Conservation (phyloP, 2,888 invertebrate genomes). For the Poecilus cupreus region DNA sequence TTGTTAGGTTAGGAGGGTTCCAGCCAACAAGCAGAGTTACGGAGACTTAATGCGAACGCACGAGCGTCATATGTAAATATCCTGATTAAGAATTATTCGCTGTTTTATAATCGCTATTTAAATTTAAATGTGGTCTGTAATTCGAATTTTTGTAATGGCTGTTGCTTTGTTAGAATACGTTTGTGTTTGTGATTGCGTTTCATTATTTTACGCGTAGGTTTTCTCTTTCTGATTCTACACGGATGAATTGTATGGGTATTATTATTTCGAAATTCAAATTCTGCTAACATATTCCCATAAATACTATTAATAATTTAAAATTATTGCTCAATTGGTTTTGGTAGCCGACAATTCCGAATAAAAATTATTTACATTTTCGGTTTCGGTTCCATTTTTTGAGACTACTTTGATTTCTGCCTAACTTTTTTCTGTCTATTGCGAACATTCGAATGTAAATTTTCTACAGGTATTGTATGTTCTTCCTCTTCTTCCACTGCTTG, state of each 20-base stretch:
- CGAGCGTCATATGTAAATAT: conserved; percentile 45
- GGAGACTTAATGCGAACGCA: conserved; percentile 38
- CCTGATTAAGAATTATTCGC: conserved; percentile 56
- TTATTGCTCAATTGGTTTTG: too few relatives aligned
- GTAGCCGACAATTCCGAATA: too few relatives aligned
- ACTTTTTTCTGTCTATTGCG: too few relatives aligned
- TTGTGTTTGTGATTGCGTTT: not conserved
- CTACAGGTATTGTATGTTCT: too few relatives aligned
- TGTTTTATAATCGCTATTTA: conserved; percentile 51
- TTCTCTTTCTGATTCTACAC: not conserved
- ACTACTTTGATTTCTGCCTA: too few relatives aligned
- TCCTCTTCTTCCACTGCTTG: too few relatives aligned
- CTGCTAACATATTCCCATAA: not conserved
- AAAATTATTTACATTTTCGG: too few relatives aligned
- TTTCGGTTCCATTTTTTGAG: too few relatives aligned
- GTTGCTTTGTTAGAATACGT: conserved; percentile 7
- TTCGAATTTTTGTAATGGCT: conserved; percentile 14
- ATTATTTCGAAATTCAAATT: not conserved
- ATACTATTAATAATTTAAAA: not conserved
- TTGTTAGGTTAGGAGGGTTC: conserved; percentile 12
- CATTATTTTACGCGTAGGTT: not conserved
- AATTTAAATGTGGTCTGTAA: conserved; percentile 32
- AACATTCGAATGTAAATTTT: too few relatives aligned
- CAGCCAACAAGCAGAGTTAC: not conserved
- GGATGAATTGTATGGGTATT: not conserved